Evolutionary conservation across 2,888 invertebrate species (phyloP).

Genomic region (Hirtodrosophila cameraria): DNA sequence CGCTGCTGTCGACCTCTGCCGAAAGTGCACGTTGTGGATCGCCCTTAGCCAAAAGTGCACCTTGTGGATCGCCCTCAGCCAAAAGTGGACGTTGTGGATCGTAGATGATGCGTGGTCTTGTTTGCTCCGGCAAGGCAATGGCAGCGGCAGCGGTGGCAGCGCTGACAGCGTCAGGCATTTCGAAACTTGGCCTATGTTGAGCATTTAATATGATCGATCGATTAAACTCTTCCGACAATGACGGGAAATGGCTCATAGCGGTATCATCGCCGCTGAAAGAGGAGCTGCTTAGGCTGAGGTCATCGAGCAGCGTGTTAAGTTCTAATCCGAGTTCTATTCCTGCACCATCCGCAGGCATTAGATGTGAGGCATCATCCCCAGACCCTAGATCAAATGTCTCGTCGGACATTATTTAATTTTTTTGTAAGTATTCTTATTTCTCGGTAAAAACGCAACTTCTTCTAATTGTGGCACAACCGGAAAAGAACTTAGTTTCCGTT

Average conservation of each 20-base stretch:
- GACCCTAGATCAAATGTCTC: no score
- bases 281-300: constrained; percentile 51
- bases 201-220: no score
- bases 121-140: no score
- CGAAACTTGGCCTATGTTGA: no score
- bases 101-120: not conserved
- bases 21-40: no score
- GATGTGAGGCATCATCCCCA: no score
- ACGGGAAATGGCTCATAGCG: constrained; percentile 26
- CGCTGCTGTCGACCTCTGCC: no score
- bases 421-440: not conserved
- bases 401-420: constrained; percentile 12
- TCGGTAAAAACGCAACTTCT: not conserved
- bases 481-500: constrained; percentile 1
- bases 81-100: constrained; percentile 26
- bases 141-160: no score
- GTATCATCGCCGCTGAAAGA: constrained; percentile 25
- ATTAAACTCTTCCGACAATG: constrained; percentile 20
- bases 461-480: not conserved
- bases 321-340: no score
- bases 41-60: no score
- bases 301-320: constrained; percentile 43
- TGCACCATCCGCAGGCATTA: no score
- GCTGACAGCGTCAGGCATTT: not conserved
- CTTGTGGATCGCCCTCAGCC: constrained; percentile 7